Conservation (phyloP, 2,113 vertebrate species). For the Stegastes partitus region DNA sequence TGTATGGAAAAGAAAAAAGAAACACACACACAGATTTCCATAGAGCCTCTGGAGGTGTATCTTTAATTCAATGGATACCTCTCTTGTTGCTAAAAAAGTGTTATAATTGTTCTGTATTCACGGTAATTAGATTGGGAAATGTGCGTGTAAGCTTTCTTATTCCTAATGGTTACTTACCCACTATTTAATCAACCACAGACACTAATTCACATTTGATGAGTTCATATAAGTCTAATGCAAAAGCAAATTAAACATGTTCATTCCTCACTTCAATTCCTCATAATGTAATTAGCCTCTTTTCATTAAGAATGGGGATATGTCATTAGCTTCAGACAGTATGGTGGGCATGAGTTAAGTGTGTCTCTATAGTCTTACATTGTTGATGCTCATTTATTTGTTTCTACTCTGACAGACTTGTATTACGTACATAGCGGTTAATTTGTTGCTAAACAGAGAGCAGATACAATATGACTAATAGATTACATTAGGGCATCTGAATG, state of each 20-base stretch:
- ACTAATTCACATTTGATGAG: constrained; percentile 65
- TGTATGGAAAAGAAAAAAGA: neutral
- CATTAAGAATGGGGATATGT: constrained; percentile 47
- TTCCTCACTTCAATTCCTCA: constrained; percentile 34
- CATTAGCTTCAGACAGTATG: constrained; percentile 34
- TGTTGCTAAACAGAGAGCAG: neutral
- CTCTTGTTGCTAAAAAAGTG: constrained; percentile 20
- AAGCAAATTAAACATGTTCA: constrained; percentile 56
- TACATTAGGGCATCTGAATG: no score
- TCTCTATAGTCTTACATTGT: neutral
- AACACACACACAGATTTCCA: neutral
- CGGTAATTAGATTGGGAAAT: constrained; percentile 56
- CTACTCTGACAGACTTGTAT: neutral
- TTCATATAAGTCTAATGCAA: constrained; percentile 54
- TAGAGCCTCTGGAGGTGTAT: constrained; percentile 6
- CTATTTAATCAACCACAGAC: constrained; percentile 61
- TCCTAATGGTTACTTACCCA: constrained; percentile 47
- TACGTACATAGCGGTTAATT: constrained; percentile 19
- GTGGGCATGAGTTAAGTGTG: constrained; percentile 8
- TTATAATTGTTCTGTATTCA: constrained; percentile 29
- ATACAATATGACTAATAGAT: neutral
- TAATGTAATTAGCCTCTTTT: constrained; percentile 58
- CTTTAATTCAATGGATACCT: constrained; percentile 4
- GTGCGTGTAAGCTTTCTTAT: constrained; percentile 41
- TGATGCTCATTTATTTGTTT: neutral